phyloP scores from a whole-genome alignment of 1,140 invertebrate genomes.

The Lepeophtheirus salmonis region DNA sequence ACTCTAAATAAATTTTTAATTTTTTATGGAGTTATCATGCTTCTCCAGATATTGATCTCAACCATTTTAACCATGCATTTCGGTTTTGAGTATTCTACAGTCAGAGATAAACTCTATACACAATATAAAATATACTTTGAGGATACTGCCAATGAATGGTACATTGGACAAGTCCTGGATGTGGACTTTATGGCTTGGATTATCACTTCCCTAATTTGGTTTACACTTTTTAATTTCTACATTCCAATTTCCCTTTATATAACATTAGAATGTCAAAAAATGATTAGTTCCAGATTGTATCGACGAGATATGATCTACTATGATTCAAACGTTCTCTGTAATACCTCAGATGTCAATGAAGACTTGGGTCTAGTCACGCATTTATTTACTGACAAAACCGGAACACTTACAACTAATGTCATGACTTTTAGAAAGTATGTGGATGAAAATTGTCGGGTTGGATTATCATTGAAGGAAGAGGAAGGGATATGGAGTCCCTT shows the following conservation, averaged over 20 bases:
- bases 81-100: constrained; percentile 7
- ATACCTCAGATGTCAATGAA: constrained; percentile 49
- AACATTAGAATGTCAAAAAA: constrained; percentile 45
- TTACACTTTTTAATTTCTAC: constrained; percentile 43
- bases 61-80: constrained; percentile 30
- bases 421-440: constrained; percentile 43
- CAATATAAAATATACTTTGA: background rate
- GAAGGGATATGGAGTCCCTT: constrained; percentile 2
- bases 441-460: background rate
- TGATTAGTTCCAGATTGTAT: constrained; percentile 42
- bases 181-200: background rate
- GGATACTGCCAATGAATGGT: background rate
- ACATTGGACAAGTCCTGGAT: constrained; percentile 1
- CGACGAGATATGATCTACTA: constrained; percentile 41
- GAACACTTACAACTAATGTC: constrained; percentile 48
- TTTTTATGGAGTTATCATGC: constrained; percentile 43
- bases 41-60: constrained; percentile 38
- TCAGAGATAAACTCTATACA: background rate
- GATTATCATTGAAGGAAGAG: background rate
- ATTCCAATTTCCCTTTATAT: constrained; percentile 50
- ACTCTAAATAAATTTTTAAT: constrained; percentile 35
- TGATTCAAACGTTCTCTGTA: constrained; percentile 34
- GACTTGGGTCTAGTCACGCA: constrained; percentile 42
- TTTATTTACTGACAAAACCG: constrained; percentile 50
- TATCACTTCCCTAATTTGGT: constrained; percentile 16